These are phyloP conservation scores for Diabrotica virgifera DNA, from an alignment of 1,140 invertebrate genomes.

Conservation along the genomic window DNA sequence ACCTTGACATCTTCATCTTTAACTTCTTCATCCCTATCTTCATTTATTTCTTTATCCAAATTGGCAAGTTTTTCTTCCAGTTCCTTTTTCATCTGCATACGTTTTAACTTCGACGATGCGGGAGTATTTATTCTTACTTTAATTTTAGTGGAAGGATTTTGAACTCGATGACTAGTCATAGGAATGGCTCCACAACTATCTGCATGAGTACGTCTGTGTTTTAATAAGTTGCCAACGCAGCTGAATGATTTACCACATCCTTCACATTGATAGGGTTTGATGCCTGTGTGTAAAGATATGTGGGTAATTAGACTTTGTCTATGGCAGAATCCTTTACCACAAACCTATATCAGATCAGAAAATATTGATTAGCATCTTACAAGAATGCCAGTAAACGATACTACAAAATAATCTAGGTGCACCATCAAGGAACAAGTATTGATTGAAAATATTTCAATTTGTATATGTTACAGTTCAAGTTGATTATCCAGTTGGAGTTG, in stretches of 20 bases:
- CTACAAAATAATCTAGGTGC: neutral
- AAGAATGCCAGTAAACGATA: constrained; percentile 20
- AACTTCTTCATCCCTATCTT: constrained; percentile 6
- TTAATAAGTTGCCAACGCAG: constrained; percentile 49
- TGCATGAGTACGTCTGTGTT: constrained; percentile 48
- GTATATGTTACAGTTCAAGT: too few species aligned
- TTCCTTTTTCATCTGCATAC: constrained; percentile 9
- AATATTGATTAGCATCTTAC: too few species aligned
- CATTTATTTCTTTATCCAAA: constrained; percentile 9
- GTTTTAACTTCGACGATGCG: constrained; percentile 26
- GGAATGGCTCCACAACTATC: constrained; percentile 46
- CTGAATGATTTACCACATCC: constrained; percentile 48
- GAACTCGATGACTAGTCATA: constrained; percentile 34
- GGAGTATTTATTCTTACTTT: constrained; percentile 39
- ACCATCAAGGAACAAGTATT: too few species aligned
- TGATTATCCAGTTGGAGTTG: too few species aligned
- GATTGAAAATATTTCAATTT: too few species aligned
- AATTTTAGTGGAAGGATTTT: constrained; percentile 34
- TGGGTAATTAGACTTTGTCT: constrained; percentile 53
- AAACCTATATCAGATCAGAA: constrained; percentile 45
- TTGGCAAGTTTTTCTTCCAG: constrained; percentile 11
- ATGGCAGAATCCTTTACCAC: constrained; percentile 55
- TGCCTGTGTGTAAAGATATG: constrained; percentile 53
- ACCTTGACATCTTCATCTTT: constrained; percentile 4
- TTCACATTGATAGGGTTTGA: constrained; percentile 49